These are phyloP conservation scores for Rafetus swinhoei DNA, from an alignment of 2,113 vertebrate genomes.

Conservation along the genomic window DNA sequence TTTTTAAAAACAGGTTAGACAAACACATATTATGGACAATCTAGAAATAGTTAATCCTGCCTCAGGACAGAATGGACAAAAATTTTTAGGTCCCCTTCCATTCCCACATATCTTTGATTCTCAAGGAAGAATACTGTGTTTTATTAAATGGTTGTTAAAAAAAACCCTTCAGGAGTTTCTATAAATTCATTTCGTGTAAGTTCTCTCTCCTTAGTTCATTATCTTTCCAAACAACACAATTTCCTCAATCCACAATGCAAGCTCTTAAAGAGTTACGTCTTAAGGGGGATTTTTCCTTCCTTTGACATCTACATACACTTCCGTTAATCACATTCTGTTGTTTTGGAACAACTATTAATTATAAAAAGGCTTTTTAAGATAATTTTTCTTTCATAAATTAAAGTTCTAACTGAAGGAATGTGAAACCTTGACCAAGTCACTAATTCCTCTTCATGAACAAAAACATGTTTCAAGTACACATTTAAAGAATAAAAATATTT, in stretches of 20 bases:
- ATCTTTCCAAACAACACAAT: conserved; percentile 42
- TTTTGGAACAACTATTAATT: background rate
- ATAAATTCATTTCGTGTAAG: background rate
- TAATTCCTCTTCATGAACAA: background rate
- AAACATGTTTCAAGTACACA: background rate
- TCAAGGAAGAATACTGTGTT: background rate
- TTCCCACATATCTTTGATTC: background rate
- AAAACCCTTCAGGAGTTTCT: background rate
- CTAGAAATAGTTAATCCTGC: background rate
- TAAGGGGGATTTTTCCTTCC: background rate
- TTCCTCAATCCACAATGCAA: conserved; percentile 16
- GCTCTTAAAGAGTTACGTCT: background rate
- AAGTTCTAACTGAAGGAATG: background rate
- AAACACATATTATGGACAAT: background rate
- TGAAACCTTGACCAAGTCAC: accelerated
- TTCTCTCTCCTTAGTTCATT: conserved; percentile 20
- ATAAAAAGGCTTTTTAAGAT: background rate
- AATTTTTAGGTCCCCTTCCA: background rate
- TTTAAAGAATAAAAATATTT: background rate
- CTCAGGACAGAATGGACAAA: background rate
- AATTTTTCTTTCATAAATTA: background rate
- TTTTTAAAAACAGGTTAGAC: background rate
- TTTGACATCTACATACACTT: background rate
- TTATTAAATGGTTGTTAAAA: conserved; percentile 14
- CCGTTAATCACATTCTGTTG: background rate